Base-by-base conservation (phyloP, 2,888 invertebrate genomes). In the Perizoma affinitatum region DNA sequence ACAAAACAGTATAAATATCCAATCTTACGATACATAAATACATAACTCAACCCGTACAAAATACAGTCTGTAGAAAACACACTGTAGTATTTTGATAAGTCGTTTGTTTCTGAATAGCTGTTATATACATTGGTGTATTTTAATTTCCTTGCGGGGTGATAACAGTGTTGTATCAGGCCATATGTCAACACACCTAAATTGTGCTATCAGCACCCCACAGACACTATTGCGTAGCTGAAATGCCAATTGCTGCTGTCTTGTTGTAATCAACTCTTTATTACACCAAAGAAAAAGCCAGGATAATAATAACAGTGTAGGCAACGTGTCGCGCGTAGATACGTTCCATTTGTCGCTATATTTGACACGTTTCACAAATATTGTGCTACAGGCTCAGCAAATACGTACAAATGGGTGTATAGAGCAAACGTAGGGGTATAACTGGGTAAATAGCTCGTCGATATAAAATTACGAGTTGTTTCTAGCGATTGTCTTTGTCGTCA, bases 301-400 rank as follows among this genome's bases (percentile, higher is more conserved):
- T 84, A 87, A 90, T 88, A 88, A 88, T 84, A 87, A 81, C 79
- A 77, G 79, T 74, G 67, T 75, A 73, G 71, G 76, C 79, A 81
- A 86, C 90, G 90, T 91, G 91, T 86, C 82, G 78, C 83, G 88
- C 85, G 82, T 91, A 82, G 86, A 87, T 89, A 89, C 88, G 86
- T 84, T 78, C 78, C 83, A 82, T 86, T 88, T 88, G 87, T 83
- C 86, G 83, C 82, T 78, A 79, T 81, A 75, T 80, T 84, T 81
- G 90, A 84, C 91, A 92, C 92, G 91, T 91, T 90, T 91, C 68
- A 82, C 91, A 92, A 91, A 92, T 92, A 92, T 92, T 92, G 88
- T 87, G 75, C 76, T 84, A 84, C 84, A 83, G 80, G 82, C 85
- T 84, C 76, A 73, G 83, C 86, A 92, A 91, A 92, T 90, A 91